Conservation (phyloP, 2,797 vertebrate genomes). For the Numenius phaeopus region DNA sequence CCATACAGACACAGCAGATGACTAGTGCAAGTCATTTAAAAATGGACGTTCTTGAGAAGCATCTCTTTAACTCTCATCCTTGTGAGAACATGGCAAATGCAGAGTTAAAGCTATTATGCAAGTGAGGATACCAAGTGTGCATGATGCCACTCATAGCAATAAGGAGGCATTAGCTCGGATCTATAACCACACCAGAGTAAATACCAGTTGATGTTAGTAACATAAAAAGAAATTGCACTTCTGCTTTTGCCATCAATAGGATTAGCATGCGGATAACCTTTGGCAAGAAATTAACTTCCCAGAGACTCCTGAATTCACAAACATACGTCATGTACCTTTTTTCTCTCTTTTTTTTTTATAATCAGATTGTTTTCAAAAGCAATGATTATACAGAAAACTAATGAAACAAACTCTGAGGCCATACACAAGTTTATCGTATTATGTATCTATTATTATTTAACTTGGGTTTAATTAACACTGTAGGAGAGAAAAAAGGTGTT, state of each 20-base stretch:
- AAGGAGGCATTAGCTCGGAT: not conserved
- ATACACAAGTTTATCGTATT: not conserved
- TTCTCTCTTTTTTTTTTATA: not conserved
- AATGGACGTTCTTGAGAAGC: not conserved
- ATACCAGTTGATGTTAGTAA: not conserved
- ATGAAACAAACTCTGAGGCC: not conserved
- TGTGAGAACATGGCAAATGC: not conserved
- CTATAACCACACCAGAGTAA: not conserved
- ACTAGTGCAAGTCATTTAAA: not conserved
- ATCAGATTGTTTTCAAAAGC: not conserved
- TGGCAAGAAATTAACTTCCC: not conserved
- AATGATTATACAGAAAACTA: not conserved
- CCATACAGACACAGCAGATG: not conserved
- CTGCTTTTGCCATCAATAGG: not conserved
- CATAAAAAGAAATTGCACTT: not conserved
- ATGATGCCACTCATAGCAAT: not conserved
- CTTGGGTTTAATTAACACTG: not conserved
- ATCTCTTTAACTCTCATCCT: not conserved
- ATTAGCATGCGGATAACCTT: not conserved
- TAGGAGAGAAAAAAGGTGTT: not conserved
- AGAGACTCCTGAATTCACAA: not conserved
- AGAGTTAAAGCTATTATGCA: not conserved
- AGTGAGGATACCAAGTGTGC: not conserved
- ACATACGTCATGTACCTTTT: not conserved
- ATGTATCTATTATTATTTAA: not conserved